These are phyloP conservation scores for Cephalopachus bancanus DNA, from an alignment of 2,797 vertebrate species.

Conservation along the genomic window DNA sequence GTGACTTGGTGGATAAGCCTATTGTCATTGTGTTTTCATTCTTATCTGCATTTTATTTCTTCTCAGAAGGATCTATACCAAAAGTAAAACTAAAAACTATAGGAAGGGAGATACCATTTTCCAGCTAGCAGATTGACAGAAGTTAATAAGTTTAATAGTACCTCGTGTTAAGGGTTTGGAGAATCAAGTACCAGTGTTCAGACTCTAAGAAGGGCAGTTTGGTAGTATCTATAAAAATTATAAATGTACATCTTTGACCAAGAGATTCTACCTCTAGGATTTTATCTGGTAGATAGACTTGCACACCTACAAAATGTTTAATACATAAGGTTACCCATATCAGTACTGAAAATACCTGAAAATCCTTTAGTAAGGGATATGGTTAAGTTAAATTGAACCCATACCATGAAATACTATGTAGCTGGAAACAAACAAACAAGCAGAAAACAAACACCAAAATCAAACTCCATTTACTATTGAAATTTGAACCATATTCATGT, in stretches of 20 bases:
- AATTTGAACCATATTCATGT: not conserved
- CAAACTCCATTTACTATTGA: not conserved
- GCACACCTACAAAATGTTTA: not conserved
- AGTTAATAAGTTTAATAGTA: not conserved
- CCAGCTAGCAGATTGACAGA: not conserved
- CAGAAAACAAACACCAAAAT: not conserved
- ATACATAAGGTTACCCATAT: not conserved
- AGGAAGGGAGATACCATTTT: not conserved
- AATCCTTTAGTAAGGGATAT: not conserved
- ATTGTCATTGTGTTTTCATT: not conserved
- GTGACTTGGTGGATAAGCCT: not conserved
- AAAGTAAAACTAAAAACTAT: conserved; percentile 28
- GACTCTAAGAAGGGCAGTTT: not conserved
- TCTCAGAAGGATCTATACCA: not conserved
- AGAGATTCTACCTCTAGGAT: not conserved
- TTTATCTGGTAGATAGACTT: not conserved
- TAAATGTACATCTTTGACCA: not conserved
- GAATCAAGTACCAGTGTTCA: not conserved
- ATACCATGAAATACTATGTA: not conserved
- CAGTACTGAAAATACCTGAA: conserved; percentile 8
- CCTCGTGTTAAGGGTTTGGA: not conserved
- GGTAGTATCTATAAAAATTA: not conserved
- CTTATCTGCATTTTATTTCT: not conserved
- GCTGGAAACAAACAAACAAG: not conserved
- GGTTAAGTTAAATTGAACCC: not conserved